Percentiles rank a stretch among this genome's conserved stretches.
Conservation (phyloP, 2,113 vertebrate genomes). For the Hoplias malabaricus region DNA sequence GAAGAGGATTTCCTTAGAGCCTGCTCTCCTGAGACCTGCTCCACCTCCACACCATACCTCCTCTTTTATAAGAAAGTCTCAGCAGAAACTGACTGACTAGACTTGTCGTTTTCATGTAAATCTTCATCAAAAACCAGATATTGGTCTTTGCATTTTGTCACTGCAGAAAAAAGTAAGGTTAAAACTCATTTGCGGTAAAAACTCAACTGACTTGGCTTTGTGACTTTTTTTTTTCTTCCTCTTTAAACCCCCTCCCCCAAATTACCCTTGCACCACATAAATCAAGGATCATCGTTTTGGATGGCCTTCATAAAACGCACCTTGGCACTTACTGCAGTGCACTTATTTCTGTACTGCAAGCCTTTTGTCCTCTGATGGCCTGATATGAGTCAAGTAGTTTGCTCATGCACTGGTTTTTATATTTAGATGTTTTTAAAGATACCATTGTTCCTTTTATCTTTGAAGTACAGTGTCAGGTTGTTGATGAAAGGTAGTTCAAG, state of each 20-base stretch:
- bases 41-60: constrained; percentile 93
- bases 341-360: constrained; percentile 29
- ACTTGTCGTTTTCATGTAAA: neutral
- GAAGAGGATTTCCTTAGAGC: constrained; percentile 91
- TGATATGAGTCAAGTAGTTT: neutral
- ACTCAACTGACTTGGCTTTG: neutral
- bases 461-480: neutral
- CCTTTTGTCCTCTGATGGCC: constrained; percentile 12
- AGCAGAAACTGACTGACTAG: constrained; percentile 7
- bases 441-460: constrained; percentile 2
- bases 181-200: no score
- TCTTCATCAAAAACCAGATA: neutral
- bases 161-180: neutral
- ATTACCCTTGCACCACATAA: neutral
- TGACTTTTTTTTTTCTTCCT: no score
- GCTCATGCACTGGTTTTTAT: constrained; percentile 33
- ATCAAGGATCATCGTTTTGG: constrained; percentile 2
- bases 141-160: neutral
- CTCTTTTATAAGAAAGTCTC: constrained; percentile 88
- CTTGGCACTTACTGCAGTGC: constrained; percentile 61
- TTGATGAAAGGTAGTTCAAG: neutral
- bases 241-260: constrained; percentile 10
- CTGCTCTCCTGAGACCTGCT: constrained; percentile 85
- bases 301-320: constrained; percentile 51
- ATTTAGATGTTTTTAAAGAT: constrained; percentile 28